Evolutionary conservation across 2,888 invertebrate species (phyloP).

Genomic region (Campoplex capitator): DNA sequence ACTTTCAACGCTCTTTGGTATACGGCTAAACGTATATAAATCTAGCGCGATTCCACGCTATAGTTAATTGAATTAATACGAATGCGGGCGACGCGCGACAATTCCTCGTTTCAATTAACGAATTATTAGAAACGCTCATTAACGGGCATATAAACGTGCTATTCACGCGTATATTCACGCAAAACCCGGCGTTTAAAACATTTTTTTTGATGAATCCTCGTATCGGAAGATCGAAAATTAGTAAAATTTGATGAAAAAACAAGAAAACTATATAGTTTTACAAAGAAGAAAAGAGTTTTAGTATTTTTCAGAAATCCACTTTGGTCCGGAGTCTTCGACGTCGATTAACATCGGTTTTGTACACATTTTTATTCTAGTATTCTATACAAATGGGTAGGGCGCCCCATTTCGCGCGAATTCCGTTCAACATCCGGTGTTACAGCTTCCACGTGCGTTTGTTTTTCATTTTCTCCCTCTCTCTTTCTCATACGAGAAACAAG

Average conservation of each 20-base stretch:
- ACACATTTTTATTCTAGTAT: background rate
- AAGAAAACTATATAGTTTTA: too few relatives aligned
- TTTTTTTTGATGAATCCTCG: background rate
- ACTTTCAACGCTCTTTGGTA: constrained; percentile 44
- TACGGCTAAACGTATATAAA: constrained; percentile 9
- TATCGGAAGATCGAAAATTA: background rate
- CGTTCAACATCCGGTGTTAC: constrained; percentile 39
- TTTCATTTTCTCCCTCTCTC: constrained; percentile 6
- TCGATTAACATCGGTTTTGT: background rate
- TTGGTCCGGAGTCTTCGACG: background rate
- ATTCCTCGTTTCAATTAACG: constrained; percentile 49
- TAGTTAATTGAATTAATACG: constrained; percentile 25
- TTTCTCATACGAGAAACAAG: background rate
- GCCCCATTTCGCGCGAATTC: constrained; percentile 44
- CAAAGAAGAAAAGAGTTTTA: too few relatives aligned
- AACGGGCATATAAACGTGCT: constrained; percentile 36
- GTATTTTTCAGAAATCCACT: background rate
- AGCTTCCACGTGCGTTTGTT: background rate
- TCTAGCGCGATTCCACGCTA: constrained; percentile 32
- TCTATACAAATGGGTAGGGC: constrained; percentile 2
- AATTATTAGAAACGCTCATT: constrained; percentile 54
- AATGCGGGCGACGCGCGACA: constrained; percentile 2
- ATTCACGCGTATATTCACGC: constrained; percentile 23
- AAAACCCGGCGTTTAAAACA: background rate
- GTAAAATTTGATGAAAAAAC: too few relatives aligned